Conservation (phyloP, 2,113 vertebrate species). For the Actenoides lindsayi region DNA sequence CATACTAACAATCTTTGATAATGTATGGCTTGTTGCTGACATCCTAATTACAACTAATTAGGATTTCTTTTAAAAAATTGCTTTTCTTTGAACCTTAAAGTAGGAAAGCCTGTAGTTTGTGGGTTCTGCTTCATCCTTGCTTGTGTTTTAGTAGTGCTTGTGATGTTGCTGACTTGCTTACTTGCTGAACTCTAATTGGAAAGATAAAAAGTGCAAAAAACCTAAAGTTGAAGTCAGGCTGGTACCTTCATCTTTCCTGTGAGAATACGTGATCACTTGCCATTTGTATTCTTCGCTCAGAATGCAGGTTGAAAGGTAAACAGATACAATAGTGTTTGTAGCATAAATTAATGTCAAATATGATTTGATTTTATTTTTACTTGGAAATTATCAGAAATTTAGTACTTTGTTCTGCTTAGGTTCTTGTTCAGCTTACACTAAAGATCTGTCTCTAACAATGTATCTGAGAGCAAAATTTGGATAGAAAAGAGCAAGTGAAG, state of each 20-base stretch:
- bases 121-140: neutral
- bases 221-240: neutral
- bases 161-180: accelerated
- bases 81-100: neutral
- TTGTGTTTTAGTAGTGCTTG: neutral
- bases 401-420: neutral
- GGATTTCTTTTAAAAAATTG: neutral
- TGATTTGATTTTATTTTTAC: neutral
- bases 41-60: neutral
- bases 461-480: neutral
- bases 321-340: neutral
- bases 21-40: neutral
- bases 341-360: neutral
- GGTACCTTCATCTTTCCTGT: neutral
- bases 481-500: neutral
- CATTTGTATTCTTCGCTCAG: neutral
- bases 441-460: neutral
- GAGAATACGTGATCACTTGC: neutral
- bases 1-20: neutral
- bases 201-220: neutral
- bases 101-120: neutral
- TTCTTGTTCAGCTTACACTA: neutral
- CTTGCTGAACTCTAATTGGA: neutral
- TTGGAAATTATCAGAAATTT: neutral
- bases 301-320: neutral